Evolutionary conservation across 1,140 invertebrate species (phyloP).

Genomic region (Philotrypesis tridentata): DNA sequence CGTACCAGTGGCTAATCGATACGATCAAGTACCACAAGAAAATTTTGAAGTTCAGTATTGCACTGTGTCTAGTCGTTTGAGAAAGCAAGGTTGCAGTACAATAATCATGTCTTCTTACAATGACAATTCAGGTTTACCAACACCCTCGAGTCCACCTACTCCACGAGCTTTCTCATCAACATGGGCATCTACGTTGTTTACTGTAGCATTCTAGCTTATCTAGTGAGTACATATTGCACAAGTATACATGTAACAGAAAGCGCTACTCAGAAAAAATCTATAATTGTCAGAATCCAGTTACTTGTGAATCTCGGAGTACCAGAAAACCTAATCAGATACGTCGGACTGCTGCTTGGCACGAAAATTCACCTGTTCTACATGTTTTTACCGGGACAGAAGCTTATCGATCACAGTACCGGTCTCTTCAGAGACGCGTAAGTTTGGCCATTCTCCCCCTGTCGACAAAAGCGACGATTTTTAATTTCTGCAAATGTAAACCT

Average conservation of each 20-base stretch:
- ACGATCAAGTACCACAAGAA: slow-evolving; percentile 2
- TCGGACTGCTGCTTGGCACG: not conserved
- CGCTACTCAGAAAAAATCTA: not conserved
- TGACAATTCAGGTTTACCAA: not conserved
- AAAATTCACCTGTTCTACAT: slow-evolving; percentile 20
- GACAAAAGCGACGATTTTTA: no score
- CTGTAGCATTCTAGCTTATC: not conserved
- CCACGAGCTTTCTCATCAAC: not conserved
- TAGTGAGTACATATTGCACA: not conserved
- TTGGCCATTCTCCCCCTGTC: no score
- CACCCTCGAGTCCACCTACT: not conserved
- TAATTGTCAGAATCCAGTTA: not conserved
- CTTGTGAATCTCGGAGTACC: not conserved
- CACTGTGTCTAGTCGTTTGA: no score
- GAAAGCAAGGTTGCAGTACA: not conserved
- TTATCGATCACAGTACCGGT: not conserved
- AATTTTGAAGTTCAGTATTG: slow-evolving; percentile 8
- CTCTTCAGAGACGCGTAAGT: slow-evolving; percentile 15
- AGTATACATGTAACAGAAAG: not conserved
- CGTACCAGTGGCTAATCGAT: not conserved
- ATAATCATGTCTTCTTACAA: not conserved
- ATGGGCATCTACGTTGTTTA: not conserved
- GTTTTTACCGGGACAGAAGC: slow-evolving; percentile 5
- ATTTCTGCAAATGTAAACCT: not conserved
- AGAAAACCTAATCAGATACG: not conserved